Evolutionary conservation across 2,113 vertebrate genomes (phyloP).

Genomic region (Daubentonia madagascariensis): DNA sequence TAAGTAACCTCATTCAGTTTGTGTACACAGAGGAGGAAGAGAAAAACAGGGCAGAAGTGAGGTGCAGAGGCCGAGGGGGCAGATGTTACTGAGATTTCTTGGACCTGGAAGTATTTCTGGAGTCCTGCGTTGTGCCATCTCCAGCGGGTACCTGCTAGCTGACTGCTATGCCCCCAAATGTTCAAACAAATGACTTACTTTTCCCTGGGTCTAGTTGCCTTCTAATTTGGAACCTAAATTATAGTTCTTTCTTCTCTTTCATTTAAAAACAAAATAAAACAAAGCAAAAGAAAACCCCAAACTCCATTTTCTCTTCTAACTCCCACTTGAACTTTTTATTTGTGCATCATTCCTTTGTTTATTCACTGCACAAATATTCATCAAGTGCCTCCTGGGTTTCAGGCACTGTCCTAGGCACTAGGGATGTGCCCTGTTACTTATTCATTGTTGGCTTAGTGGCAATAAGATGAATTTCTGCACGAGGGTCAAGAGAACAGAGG

Average conservation of each 20-base stretch:
- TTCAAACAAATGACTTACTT: slow-evolving; percentile 62
- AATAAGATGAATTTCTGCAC: not conserved
- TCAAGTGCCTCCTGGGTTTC: not conserved
- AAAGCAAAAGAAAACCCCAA: slow-evolving; percentile 25
- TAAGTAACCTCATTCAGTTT: slow-evolving; percentile 64
- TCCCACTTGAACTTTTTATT: not conserved
- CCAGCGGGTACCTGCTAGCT: slow-evolving; percentile 34
- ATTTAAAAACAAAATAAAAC: slow-evolving; percentile 68
- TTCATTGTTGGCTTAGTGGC: not conserved
- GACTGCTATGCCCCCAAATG: not conserved
- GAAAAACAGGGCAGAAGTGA: slow-evolving; percentile 60
- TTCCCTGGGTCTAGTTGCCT: slow-evolving; percentile 50
- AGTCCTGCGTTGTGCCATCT: not conserved
- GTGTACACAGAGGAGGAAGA: slow-evolving; percentile 30
- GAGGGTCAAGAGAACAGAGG: not conserved
- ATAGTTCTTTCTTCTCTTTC: slow-evolving; percentile 61
- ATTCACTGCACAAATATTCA: slow-evolving; percentile 7
- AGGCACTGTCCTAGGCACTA: not conserved
- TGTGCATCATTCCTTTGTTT: not conserved
- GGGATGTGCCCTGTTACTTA: not conserved
- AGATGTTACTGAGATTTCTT: not conserved
- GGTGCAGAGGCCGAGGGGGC: slow-evolving; percentile 7
- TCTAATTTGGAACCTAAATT: slow-evolving; percentile 68
- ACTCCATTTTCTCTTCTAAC: slow-evolving; percentile 29
- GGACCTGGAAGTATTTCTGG: not conserved